Evolutionary conservation across 1,140 invertebrate species (phyloP).

Genomic region (Aporrectodea caliginosa): DNA sequence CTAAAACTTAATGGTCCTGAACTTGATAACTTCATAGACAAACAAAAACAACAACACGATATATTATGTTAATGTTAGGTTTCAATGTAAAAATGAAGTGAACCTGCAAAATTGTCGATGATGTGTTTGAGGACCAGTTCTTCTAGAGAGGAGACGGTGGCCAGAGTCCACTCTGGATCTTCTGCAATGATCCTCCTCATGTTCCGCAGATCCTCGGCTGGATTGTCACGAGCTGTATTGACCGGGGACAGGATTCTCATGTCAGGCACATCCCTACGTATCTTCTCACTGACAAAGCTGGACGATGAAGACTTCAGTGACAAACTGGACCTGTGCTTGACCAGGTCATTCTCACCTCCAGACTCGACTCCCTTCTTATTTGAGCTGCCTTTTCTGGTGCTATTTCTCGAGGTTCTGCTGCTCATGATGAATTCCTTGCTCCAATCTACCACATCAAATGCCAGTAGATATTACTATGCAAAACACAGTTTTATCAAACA

Average conservation of each 20-base stretch:
- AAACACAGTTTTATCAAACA: too few species aligned
- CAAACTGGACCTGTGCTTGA: too few species aligned
- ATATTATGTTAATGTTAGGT: too few species aligned
- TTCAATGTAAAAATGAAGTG: too few species aligned
- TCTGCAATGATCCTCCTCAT: conserved; percentile 57
- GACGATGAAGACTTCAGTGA: too few species aligned
- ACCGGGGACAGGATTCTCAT: conserved; percentile 34
- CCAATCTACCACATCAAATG: too few species aligned
- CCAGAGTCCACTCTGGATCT: conserved; percentile 56
- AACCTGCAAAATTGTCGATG: conserved; percentile 54
- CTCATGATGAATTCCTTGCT: too few species aligned
- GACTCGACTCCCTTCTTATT: neutral
- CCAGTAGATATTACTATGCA: too few species aligned
- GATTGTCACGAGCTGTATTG: conserved; percentile 45
- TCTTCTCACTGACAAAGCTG: neutral
- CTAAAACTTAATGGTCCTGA: too few species aligned
- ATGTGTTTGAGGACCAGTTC: conserved; percentile 52
- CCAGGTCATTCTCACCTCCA: neutral
- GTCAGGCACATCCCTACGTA: neutral
- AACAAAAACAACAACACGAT: too few species aligned
- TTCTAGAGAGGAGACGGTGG: conserved; percentile 53
- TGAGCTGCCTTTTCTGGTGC: neutral
- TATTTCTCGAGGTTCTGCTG: conserved; percentile 3
- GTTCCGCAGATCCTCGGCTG: conserved; percentile 50
- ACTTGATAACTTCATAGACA: too few species aligned